These are phyloP conservation scores for Pinna nobilis DNA, from an alignment of 1,140 invertebrate species.

Conservation along the genomic window DNA sequence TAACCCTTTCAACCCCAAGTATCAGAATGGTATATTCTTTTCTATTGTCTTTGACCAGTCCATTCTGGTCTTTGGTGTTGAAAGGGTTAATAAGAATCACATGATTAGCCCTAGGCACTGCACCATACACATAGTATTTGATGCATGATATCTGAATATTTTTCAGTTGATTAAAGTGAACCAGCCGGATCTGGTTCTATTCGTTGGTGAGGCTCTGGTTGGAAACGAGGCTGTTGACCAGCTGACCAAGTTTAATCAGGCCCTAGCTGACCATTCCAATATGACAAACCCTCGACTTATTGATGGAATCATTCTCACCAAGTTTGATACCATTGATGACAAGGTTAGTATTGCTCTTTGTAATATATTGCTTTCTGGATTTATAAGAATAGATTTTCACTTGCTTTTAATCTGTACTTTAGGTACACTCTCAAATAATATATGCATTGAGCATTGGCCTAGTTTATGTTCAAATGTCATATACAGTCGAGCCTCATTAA, in stretches of 20 bases:
- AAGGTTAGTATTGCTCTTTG: slow-evolving; percentile 81
- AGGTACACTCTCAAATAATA: too few species aligned
- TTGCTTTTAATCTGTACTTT: too few species aligned
- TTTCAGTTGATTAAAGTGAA: slow-evolving; percentile 87
- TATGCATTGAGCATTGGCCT: too few species aligned
- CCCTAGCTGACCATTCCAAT: slow-evolving; percentile 84
- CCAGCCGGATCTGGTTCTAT: slow-evolving; percentile 97
- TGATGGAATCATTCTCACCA: slow-evolving; percentile 98
- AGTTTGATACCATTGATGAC: slow-evolving; percentile 99
- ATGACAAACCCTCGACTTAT: slow-evolving; percentile 81
- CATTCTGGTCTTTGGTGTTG: too few species aligned
- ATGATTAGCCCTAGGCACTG: not conserved
- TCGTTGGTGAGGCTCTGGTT: slow-evolving; percentile 99
- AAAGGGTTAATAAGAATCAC: too few species aligned
- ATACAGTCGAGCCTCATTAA: too few species aligned
- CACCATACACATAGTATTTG: not conserved
- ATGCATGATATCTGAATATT: not conserved
- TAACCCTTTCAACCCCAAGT: too few species aligned
- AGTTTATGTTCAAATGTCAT: too few species aligned
- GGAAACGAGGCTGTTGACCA: slow-evolving; percentile 99
- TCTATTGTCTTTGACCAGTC: too few species aligned
- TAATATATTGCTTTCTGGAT: not conserved
- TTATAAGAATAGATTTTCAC: not conserved
- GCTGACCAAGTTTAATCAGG: slow-evolving; percentile 98
- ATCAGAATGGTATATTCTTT: too few species aligned